Percentiles rank a stretch among this genome's conserved stretches.
Conservation (phyloP, 2,888 invertebrate species). For the Calameuta filiformis region DNA sequence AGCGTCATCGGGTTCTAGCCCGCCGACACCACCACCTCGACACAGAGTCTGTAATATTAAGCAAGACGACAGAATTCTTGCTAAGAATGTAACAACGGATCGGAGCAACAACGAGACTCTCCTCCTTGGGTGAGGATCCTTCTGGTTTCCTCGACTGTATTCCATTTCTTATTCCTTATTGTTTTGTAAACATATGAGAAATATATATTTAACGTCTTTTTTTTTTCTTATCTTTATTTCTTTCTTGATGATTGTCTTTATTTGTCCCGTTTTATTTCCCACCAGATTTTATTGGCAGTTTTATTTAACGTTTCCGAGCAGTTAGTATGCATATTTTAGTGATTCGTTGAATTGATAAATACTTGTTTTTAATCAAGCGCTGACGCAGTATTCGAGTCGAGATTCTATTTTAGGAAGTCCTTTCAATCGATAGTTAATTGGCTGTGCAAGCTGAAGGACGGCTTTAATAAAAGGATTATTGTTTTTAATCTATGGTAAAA, state of each 20-base stretch:
- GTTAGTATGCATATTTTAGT: not conserved
- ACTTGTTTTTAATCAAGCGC: not conserved
- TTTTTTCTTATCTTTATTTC: not conserved
- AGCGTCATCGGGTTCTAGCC: conserved; percentile 46
- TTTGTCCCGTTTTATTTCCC: not conserved
- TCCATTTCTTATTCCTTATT: not conserved
- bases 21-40: conserved; percentile 55
- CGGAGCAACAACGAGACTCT: not conserved
- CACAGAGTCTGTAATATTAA: conserved; percentile 22
- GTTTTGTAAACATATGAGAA: not conserved
- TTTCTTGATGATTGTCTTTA: not conserved
- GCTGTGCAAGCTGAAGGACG: not conserved
- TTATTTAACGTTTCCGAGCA: not conserved
- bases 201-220: not conserved
- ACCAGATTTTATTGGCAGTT: not conserved
- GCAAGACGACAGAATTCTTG: not conserved
- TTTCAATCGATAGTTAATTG: not conserved
- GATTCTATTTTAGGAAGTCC: not conserved
- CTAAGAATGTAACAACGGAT: not conserved
- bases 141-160: not conserved
- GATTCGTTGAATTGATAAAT: not conserved
- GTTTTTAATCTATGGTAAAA: not conserved
- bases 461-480: not conserved
- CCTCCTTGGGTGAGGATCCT: conserved; percentile 5
- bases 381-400: not conserved